Evolutionary conservation across 2,888 invertebrate species (phyloP), one percentile per base, ranked within the genome.

Genomic region (Globia sparganii): DNA sequence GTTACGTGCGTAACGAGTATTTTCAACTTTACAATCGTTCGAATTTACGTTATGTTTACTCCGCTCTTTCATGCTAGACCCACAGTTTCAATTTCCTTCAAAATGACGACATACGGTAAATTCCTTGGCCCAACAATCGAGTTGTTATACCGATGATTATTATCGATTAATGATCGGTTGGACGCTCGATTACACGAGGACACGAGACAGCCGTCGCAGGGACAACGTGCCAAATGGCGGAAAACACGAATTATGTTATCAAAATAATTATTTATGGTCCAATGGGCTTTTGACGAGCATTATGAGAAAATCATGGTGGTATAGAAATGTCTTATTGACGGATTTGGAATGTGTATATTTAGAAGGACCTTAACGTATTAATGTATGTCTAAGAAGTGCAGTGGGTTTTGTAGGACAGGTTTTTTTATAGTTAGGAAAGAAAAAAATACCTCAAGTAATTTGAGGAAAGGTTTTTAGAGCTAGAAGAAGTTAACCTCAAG

Each of bases 171-270:
- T 75, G 80, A 86, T 79, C 92, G 92, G 87, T 90, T 85, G 87
- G 87, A 89, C 88, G 91, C 86, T 89, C 89, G 87, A 88, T 87
- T 91, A 86, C 89, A 86, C 87, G 84, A 89, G 86, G 89, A 89
- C 87, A 86, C 81, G 84, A 85, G 83, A 81, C 78, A 83, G 77
- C 58, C 74, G 69, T 75, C 81, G 77, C 75, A 78, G 86, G 88
- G 83, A 88, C 84, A 84, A 86, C 80, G 84, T 81, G 78, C 86
- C 90, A 91, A 91, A 90, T 89, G 91, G 92, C 92, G 93, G 93
- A 92, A 92, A 90, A 89, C 88, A 88, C 87, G 87, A 92, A 93
- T 93, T 93, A 93, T 90, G 90, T 90, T 90, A 90, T 93, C 93
- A 90, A 88, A 91, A 93, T 88, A 87, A 91, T 92, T 93, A 90